Evolutionary conservation across 2,888 invertebrate genomes (phyloP).

Genomic region (Exocentrus adspersus): DNA sequence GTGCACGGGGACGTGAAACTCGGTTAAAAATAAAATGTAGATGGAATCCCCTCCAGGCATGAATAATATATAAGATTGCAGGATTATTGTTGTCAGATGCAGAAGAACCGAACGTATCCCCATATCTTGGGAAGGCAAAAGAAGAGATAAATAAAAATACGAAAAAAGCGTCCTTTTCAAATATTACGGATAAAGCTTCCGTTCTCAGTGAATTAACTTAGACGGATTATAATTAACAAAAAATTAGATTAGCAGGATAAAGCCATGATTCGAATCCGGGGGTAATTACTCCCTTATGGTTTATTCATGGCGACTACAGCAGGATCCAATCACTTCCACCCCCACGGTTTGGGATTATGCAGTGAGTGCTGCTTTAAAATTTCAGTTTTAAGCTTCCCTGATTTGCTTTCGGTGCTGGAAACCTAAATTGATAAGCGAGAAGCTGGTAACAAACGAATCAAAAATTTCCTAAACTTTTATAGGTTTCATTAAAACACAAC

Average conservation of each 20-base stretch:
- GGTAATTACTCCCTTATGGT: slow-evolving; percentile 15
- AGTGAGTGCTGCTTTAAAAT: slow-evolving; percentile 1
- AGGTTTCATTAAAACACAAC: no score
- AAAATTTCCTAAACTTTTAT: no score
- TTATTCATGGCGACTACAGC: slow-evolving; percentile 10
- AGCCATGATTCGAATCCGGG: slow-evolving; percentile 9
- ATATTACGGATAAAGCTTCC: not conserved
- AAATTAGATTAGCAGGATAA: slow-evolving; percentile 14
- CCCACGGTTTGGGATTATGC: slow-evolving; percentile 3
- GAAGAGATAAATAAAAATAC: slow-evolving; percentile 4
- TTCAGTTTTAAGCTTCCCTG: no score
- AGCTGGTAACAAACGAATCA: no score
- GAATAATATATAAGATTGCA: slow-evolving; percentile 28
- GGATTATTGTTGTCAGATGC: slow-evolving; percentile 22
- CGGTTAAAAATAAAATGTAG: slow-evolving; percentile 24
- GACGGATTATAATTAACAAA: slow-evolving; percentile 14
- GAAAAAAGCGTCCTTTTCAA: not conserved
- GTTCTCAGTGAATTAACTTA: not conserved
- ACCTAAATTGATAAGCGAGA: no score
- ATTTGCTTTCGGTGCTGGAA: no score
- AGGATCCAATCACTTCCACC: no score
- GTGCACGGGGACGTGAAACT: slow-evolving; percentile 5
- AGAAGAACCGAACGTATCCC: slow-evolving; percentile 16
- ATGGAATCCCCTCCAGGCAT: slow-evolving; percentile 20
- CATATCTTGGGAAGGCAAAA: not conserved